Percentiles rank a stretch among this genome's conserved stretches.
These are phyloP conservation scores for Stegodyphus dumicola DNA, from an alignment of 1,140 invertebrate species.

Conservation along the genomic window DNA sequence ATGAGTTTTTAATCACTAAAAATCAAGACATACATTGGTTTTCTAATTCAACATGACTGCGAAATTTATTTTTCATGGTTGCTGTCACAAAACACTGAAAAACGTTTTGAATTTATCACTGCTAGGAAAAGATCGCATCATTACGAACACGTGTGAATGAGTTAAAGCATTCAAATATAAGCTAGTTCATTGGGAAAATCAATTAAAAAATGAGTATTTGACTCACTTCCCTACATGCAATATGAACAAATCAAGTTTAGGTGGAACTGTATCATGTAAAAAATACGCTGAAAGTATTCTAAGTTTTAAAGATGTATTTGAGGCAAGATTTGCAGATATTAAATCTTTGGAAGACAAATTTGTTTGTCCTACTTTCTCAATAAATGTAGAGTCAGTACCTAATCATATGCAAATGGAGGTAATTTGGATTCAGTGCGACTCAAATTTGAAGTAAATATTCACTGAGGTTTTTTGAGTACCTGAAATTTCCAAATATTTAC, in stretches of 20 bases:
- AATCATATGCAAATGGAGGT: not conserved
- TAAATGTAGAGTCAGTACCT: slow-evolving; percentile 10
- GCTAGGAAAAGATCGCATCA: not conserved
- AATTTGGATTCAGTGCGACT: not conserved
- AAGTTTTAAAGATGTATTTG: slow-evolving; percentile 1
- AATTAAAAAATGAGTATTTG: slow-evolving; percentile 3
- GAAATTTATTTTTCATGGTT: no score
- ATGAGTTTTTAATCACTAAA: no score
- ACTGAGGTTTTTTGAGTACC: not conserved
- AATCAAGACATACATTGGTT: no score
- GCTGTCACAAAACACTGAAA: no score
- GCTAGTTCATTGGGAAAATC: slow-evolving; percentile 1
- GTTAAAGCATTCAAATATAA: slow-evolving; percentile 7
- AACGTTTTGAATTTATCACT: not conserved
- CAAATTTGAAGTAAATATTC: not conserved
- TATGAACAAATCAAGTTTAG: slow-evolving; percentile 6
- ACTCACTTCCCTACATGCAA: not conserved
- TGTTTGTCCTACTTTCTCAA: not conserved
- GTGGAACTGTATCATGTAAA: not conserved
- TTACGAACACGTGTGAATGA: not conserved
- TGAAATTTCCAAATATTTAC: slow-evolving; percentile 21
- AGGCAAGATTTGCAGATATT: not conserved
- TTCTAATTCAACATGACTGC: no score
- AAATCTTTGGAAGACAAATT: not conserved
- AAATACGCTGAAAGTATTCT: not conserved